Percentiles rank a stretch among this genome's conserved stretches.
phyloP scores from a whole-genome alignment of 2,113 vertebrate genomes.

The Sturnira hondurensis region DNA sequence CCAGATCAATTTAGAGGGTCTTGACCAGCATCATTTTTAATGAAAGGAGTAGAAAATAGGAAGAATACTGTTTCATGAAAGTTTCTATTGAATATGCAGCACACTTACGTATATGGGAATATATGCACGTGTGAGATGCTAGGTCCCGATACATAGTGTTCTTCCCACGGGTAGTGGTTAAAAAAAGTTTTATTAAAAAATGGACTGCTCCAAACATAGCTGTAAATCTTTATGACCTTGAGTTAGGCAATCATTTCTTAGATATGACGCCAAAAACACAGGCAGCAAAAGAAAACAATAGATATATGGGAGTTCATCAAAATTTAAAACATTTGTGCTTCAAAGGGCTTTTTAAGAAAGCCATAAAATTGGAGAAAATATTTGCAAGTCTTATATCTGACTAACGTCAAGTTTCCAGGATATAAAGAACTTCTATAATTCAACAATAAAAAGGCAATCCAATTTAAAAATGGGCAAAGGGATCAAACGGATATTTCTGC shows the following conservation, averaged over 20 bases:
- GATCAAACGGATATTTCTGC: background rate
- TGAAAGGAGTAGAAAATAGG: background rate
- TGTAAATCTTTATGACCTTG: background rate
- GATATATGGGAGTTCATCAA: background rate
- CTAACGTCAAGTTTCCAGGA: background rate
- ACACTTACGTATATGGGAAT: background rate
- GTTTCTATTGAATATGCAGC: background rate
- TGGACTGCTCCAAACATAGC: background rate
- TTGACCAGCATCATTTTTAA: background rate
- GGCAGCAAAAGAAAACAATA: background rate
- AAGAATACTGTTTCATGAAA: background rate
- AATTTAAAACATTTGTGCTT: background rate
- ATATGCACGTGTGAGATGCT: background rate
- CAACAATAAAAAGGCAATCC: background rate
- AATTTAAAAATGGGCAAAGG: background rate
- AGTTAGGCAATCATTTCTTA: background rate
- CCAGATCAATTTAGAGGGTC: background rate
- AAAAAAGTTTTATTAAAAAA: background rate
- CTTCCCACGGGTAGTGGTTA: background rate
- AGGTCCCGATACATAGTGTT: background rate
- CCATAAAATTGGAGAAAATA: background rate
- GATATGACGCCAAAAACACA: background rate
- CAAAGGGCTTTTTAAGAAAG: background rate
- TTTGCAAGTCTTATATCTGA: background rate
- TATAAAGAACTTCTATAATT: background rate